Conservation (phyloP, 2,113 vertebrate genomes). For the Nanorana parkeri region DNA sequence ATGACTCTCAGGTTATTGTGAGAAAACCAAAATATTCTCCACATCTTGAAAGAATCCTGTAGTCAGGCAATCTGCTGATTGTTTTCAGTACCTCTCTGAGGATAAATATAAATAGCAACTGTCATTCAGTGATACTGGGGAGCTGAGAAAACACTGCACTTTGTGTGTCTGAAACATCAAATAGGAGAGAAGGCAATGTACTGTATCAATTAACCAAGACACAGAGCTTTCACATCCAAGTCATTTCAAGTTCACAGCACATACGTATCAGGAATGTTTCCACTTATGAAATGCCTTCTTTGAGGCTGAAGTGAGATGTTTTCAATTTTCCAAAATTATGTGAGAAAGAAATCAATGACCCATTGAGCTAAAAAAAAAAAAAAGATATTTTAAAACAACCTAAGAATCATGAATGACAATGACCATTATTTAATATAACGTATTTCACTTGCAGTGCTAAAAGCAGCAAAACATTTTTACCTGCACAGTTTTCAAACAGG, state of each 20-base stretch:
- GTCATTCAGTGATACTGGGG: slow-evolving; percentile 62
- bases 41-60: slow-evolving; percentile 60
- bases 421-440: no score
- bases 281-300: slow-evolving; percentile 78
- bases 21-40: slow-evolving; percentile 49
- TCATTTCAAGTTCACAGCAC: slow-evolving; percentile 74
- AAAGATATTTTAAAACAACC: no score
- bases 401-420: no score
- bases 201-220: slow-evolving; percentile 77
- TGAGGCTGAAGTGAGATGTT: slow-evolving; percentile 61
- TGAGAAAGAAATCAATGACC: no score
- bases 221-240: slow-evolving; percentile 70
- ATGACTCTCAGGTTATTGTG: slow-evolving; percentile 38
- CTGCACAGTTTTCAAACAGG: no score
- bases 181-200: slow-evolving; percentile 67
- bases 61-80: slow-evolving; percentile 46
- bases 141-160: slow-evolving; percentile 42
- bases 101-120: slow-evolving; percentile 65
- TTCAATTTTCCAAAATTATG: no score
- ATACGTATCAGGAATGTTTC: slow-evolving; percentile 65
- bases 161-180: slow-evolving; percentile 59
- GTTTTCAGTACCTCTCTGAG: slow-evolving; percentile 51
- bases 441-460: no score
- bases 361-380: no score
- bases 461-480: no score